Base-by-base conservation (phyloP, 2,888 invertebrate species). In the Himalopsyche anomala region DNA sequence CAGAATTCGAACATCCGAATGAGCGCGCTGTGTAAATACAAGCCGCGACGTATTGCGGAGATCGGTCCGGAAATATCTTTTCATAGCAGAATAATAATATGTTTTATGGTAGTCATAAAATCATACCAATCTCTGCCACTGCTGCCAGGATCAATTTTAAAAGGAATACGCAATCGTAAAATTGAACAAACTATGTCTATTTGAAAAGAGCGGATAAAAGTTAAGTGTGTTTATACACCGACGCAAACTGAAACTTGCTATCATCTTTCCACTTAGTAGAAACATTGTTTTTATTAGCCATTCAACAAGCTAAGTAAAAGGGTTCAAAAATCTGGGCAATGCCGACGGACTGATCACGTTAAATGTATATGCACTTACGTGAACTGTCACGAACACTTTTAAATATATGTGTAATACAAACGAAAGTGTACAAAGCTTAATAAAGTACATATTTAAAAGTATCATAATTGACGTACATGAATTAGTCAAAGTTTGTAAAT, bases 71-170 rank as follows among this genome's bases (percentile, higher is more conserved):
- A 74, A 74, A 74, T 74, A 74, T 74, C 74, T 74, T 74, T 74
- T 74, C 74, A 74, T 74, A 15, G 74, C 74, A 74, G 36, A 74
- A 74, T 74, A 38, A 69, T 69, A 69, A 74, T 74, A 74, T 36
- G 74, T 74, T 74, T 74, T 74, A 74, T 74, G 74, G 74, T 15
- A 36, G 74, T 36, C 74, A 74, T 74, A 74, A 74, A 74, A 74
- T 36, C 74, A 74, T 74, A 74, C 74, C 15, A 36, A 74, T 74
- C 74, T 36, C 19, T 12, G 15, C 36, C 28, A 74, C 74, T 36
- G 74, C 28, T 74, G 2, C 12, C 28, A 38, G 74, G 36, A 74
- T 74, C 38, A 74, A 74, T 74, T 74, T 74, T 74, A 74, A 74
- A 62, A 62, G 62, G 62, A 62, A 62, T 12, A 74, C 74, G 12